Base-by-base conservation (phyloP, 1,140 invertebrate genomes). In the Matsumurasca onukii region DNA sequence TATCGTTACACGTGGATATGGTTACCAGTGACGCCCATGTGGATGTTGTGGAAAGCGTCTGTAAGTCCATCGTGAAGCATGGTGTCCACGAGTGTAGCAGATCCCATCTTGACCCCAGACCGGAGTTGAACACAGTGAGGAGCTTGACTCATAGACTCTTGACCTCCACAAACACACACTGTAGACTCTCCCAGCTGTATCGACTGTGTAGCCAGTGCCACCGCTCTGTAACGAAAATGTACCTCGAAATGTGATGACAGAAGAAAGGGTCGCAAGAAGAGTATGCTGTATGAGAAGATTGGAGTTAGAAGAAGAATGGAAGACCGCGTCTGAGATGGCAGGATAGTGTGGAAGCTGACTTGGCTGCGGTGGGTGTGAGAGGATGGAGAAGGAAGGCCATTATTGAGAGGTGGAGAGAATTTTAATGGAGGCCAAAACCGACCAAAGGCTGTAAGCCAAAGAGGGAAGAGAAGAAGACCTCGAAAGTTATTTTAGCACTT, bases 11-110 rank as follows among this genome's bases (percentile, higher is more conserved):
- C 34, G n/a, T n/a, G n/a, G n/a, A 39, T 39, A 17, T 52, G 68
- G 27, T 66, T 80, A 91, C 90, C 90, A 74, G 93, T 95, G 51
- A 91, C 80, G 66, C 92, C 93, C 93, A 96, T 95, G 73, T 92
- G 91, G 70, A 90, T 86, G 72, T 86, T 83, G 73, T 86, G 75
- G 78, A 95, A 92, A 12, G 90, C 89, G 83, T 95, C 92, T 2
- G 85, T 91, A 3, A 96, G 82, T 1, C 92, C 93, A 84, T 96
- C 93, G 24, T 75, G 73, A 12, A 93, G 31, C 83, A 94, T 85
- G 0, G 88, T 86, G 78, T 95, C 93, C 15, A 82, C 72, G 67
- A 95, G 73, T 51, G 80, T 79, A 13, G 79, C 79, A 76, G 88
- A 76, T 22, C 93, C 93, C 79, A 93, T 82, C 81, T 91, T 93